These are phyloP conservation scores for Atethmia centrago DNA, from an alignment of 2,888 invertebrate genomes.

Conservation along the genomic window DNA sequence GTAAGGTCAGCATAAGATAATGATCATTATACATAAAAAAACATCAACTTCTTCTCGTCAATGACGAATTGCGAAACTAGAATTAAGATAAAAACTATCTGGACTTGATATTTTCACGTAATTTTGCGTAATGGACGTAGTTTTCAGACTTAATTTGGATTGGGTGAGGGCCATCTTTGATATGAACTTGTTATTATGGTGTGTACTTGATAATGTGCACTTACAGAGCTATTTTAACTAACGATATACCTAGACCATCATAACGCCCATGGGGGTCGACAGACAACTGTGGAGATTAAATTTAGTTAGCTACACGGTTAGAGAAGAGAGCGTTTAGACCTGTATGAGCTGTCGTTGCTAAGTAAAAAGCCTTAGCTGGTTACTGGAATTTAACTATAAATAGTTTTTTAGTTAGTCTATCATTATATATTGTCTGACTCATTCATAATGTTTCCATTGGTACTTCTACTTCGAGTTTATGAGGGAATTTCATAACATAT, in stretches of 20 bases:
- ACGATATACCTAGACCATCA: background rate
- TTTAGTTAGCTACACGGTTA: background rate
- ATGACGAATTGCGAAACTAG: conserved; percentile 81
- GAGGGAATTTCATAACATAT: background rate
- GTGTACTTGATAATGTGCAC: background rate
- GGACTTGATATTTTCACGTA: conserved; percentile 75
- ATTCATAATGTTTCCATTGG: background rate
- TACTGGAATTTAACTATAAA: background rate
- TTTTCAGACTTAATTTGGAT: conserved; percentile 53
- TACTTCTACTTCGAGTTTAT: background rate
- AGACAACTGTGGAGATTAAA: background rate
- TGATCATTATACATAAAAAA: conserved; percentile 74
- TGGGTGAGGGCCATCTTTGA: conserved; percentile 48
- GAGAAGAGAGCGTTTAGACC: background rate
- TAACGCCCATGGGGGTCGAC: no score
- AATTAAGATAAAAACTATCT: conserved; percentile 73
- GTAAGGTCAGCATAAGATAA: conserved; percentile 79
- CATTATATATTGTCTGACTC: background rate
- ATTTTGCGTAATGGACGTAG: conserved; percentile 68
- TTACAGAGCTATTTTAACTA: background rate
- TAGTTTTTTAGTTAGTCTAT: background rate
- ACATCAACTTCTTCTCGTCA: conserved; percentile 76
- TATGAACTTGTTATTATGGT: conserved; percentile 24
- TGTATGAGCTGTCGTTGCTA: background rate
- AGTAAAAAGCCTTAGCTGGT: no score